phyloP scores from a whole-genome alignment of 2,113 vertebrate species.

The Benitochromis conjunctus region DNA sequence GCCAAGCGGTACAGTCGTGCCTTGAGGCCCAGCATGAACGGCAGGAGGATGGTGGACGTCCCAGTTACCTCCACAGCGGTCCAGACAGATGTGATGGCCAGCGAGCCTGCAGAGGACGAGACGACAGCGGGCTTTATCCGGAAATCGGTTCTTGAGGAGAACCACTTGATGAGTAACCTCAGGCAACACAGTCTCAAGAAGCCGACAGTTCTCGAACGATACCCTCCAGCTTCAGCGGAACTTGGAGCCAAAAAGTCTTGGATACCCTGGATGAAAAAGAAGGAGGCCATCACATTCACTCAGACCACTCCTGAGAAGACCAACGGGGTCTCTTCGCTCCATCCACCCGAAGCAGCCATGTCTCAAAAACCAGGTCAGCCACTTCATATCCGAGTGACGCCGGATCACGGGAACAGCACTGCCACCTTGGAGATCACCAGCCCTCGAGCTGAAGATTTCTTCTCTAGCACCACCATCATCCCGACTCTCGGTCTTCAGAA shows the following conservation, averaged over 20 bases:
- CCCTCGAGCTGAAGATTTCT: conserved; percentile 88
- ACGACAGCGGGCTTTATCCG: conserved; percentile 90
- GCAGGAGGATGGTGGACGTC: conserved; percentile 85
- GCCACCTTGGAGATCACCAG: conserved; percentile 95
- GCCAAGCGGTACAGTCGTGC: conserved; percentile 86
- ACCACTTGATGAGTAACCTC: conserved; percentile 93
- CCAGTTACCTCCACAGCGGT: conserved; percentile 84
- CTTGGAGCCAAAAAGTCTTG: conserved; percentile 79
- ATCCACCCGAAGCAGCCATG: conserved; percentile 73
- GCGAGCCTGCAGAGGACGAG: conserved; percentile 80
- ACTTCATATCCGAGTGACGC: conserved; percentile 90
- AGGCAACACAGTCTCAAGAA: conserved; percentile 85
- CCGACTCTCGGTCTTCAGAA: conserved; percentile 90
- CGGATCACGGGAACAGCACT: conserved; percentile 85
- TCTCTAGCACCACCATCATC: conserved; percentile 92
- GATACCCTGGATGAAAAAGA: conserved; percentile 90
- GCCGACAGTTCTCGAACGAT: conserved; percentile 83
- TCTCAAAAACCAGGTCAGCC: conserved; percentile 85
- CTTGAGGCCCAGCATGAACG: conserved; percentile 84
- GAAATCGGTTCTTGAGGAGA: conserved; percentile 92
- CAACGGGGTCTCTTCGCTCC: conserved; percentile 36
- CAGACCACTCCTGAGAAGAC: conserved; percentile 67
- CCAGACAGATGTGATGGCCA: conserved; percentile 81
- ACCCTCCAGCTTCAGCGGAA: conserved; percentile 84
- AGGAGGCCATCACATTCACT: conserved; percentile 67